phyloP scores from a whole-genome alignment of 2,797 vertebrate genomes.

The Mus spretus region DNA sequence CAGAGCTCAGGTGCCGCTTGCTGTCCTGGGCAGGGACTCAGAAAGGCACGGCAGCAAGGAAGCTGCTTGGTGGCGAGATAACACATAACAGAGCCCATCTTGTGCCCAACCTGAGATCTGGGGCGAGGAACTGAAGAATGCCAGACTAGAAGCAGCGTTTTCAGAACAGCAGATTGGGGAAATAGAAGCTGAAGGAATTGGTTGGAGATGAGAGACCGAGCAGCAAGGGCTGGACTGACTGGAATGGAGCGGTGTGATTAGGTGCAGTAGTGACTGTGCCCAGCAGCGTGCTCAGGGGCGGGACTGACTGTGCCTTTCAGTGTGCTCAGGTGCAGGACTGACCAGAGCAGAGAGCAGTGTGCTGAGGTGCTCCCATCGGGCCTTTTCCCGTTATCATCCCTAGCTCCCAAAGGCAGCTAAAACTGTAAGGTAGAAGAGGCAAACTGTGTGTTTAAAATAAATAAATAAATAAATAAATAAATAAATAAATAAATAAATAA shows the following conservation, averaged over 20 bases:
- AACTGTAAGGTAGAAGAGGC: neutral
- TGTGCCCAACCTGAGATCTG: neutral
- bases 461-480: constrained; percentile 11
- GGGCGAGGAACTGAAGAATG: neutral
- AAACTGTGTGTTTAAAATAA: neutral
- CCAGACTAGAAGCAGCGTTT: neutral
- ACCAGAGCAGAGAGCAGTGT: neutral
- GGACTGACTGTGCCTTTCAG: neutral
- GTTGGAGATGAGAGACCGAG: neutral
- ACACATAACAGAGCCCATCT: neutral
- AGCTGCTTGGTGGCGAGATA: neutral
- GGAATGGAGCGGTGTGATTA: neutral
- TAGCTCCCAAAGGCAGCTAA: neutral
- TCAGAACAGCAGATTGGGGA: neutral
- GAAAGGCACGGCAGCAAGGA: neutral
- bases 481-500: neutral
- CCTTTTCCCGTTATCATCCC: neutral
- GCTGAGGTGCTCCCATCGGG: neutral
- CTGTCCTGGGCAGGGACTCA: neutral
- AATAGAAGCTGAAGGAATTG: neutral
- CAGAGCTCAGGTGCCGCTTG: neutral
- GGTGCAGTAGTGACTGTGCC: too few species aligned
- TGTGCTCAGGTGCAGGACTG: neutral
- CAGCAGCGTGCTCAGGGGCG: too few species aligned
- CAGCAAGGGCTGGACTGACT: neutral